phyloP scores from a whole-genome alignment of 53 echinoderm and acorn worm species.

The Crossaster papposus region DNA sequence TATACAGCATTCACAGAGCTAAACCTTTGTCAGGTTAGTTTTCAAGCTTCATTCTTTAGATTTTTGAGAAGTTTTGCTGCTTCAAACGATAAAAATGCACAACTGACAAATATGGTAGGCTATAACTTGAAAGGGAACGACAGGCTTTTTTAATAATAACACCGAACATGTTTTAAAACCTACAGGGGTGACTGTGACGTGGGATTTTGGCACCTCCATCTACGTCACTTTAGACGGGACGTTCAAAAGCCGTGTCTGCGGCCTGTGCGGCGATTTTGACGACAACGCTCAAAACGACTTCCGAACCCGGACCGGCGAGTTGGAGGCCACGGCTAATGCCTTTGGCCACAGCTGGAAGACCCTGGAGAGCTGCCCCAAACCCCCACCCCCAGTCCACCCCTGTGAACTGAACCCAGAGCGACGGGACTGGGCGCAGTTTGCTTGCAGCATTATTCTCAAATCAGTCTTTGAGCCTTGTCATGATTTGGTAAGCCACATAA shows the following conservation, averaged over 20 bases:
- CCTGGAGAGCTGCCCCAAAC: conserved; percentile 33
- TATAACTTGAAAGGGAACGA: too few relatives aligned
- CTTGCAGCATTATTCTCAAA: conserved; percentile 75
- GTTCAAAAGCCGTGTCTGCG: conserved; percentile 64
- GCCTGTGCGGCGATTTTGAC: conserved; percentile 88
- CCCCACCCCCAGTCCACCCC: conserved; percentile 48
- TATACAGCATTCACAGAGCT: too few relatives aligned
- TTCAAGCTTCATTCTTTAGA: too few relatives aligned
- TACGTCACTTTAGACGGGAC: conserved; percentile 62
- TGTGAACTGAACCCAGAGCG: conserved; percentile 63
- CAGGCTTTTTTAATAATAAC: too few relatives aligned
- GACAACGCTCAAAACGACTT: conserved; percentile 76
- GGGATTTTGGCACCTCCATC: conserved; percentile 79
- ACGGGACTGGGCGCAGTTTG: conserved; percentile 69
- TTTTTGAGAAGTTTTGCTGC: too few relatives aligned
- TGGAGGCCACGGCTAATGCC: conserved; percentile 45
- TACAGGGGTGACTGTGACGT: conserved; percentile 66
- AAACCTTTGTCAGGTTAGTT: too few relatives aligned
- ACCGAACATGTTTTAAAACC: not conserved
- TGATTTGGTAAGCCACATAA: conserved; percentile 61
- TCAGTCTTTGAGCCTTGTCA: conserved; percentile 77
- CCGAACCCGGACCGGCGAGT: conserved; percentile 58
- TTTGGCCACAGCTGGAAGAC: conserved; percentile 86
- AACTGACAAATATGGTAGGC: too few relatives aligned
- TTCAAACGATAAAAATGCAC: too few relatives aligned